A percentile compares a stretch with the other conserved stretches of the same genome.
phyloP scores from a whole-genome alignment of 2,113 vertebrate species.

The Mustela lutreola region DNA sequence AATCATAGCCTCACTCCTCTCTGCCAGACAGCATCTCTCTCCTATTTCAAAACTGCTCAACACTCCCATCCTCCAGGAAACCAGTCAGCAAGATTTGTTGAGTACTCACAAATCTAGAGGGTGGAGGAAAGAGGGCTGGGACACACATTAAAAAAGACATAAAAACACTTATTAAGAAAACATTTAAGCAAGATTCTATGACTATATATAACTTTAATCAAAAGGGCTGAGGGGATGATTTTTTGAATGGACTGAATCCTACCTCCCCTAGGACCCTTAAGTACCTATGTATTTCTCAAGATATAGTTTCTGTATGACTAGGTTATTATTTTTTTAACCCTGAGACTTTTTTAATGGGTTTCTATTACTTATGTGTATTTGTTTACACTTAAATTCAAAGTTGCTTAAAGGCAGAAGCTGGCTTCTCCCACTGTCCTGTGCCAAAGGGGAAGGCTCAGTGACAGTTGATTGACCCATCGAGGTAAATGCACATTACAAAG shows the following conservation, averaged over 20 bases:
- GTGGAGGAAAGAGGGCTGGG: conserved; percentile 60
- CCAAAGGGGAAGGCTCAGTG: conserved; percentile 29
- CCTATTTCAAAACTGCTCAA: conserved; percentile 70
- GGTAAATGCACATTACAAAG: conserved; percentile 46
- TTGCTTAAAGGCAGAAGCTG: conserved; percentile 60
- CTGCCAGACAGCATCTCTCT: conserved; percentile 71
- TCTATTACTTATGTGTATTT: conserved; percentile 52
- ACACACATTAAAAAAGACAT: conserved; percentile 60
- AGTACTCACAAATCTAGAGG: conserved; percentile 68
- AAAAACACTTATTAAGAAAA: conserved; percentile 70
- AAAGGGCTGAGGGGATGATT: not conserved
- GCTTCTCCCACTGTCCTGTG: not conserved
- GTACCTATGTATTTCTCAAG: not conserved
- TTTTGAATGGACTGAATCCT: conserved; percentile 44
- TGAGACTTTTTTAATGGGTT: conserved; percentile 18
- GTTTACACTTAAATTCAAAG: conserved; percentile 56
- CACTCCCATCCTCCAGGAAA: conserved; percentile 72
- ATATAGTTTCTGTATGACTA: conserved; percentile 28
- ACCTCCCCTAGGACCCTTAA: not conserved
- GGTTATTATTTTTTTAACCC: conserved; percentile 33
- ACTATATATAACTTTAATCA: conserved; percentile 37
- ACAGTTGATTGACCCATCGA: conserved; percentile 48
- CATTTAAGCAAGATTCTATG: conserved; percentile 60
- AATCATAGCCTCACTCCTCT: conserved; percentile 52
- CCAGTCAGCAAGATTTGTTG: conserved; percentile 74